Base-by-base conservation (phyloP, 2,888 invertebrate species). In the Melieria omissa region DNA sequence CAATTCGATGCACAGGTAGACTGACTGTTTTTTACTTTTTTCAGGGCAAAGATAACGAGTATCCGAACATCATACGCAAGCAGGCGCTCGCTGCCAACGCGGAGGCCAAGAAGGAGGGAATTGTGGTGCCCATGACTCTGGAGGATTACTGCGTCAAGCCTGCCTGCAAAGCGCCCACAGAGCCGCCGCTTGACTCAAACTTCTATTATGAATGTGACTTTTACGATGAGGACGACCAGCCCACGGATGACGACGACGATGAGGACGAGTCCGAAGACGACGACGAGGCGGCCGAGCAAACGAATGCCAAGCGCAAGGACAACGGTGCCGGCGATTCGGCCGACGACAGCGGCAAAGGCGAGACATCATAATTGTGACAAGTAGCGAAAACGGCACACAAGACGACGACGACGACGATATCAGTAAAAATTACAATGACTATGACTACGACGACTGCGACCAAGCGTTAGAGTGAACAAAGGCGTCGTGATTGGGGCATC, bases 61-160 rank as follows among this genome's bases (percentile, higher is more conserved):
- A 99, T 89, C 98, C 98, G 88, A 98, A 97, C 88, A 98, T 99
- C 82, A 98, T 76, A 86, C 98, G 98, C 85, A 98, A 97, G 89
- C 99, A 99, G 90, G 99, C 99, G 14, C 93, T 95, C 85, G 95
- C 95, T 41, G 98, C 98, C 47, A 93, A 97, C 84, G 91, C 93
- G 65, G 98, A 99, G 78, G 99, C 99, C 0, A 97, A 97, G 86
- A 93, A 95, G 77, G 99, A 99, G 88, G 97, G 97, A 78, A 97
- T 99, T 76, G 94, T 94, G 69, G 99, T 99, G 80, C 99, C 99
- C 10, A 92, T 95, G 80, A 99, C 99, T 4, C 89, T 99, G 85
- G 99, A 99, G 89, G 99, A 99, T 87, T 99, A 99, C 88, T 98
- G 98, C 88, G 95, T 99, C 84, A 96, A 96, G 87, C 94, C 96